Conservation (phyloP, 64 coral and sea anemone genomes). For the Dendronephthya gigantea region DNA sequence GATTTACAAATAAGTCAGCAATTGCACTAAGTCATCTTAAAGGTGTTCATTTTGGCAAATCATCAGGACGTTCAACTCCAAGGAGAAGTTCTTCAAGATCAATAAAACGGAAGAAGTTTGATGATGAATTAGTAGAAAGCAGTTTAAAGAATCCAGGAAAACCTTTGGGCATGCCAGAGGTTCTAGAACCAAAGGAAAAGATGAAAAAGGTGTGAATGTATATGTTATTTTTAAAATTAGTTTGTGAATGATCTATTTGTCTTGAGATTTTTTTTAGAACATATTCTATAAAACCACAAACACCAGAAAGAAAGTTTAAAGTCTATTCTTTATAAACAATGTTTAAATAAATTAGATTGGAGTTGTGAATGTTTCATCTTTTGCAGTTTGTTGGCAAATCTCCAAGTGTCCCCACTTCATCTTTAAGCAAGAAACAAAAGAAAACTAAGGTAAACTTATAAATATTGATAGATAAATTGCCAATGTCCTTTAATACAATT, state of each 20-base stretch:
- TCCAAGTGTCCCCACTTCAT: not conserved
- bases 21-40: not conserved
- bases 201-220: constrained; percentile 31
- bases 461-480: not conserved
- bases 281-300: no score
- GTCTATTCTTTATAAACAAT: no score
- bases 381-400: not conserved
- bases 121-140: constrained; percentile 98
- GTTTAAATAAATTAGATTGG: not conserved
- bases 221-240: not conserved
- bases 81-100: constrained; percentile 88
- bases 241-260: no score
- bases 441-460: not conserved
- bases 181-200: constrained; percentile 23
- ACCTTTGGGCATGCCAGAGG: constrained; percentile 39
- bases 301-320: no score
- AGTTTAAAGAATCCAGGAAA: constrained; percentile 86
- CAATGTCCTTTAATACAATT: not conserved
- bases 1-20: not conserved
- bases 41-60: constrained; percentile 8
- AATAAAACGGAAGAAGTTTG: constrained; percentile 98
- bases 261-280: no score
- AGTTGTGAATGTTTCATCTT: not conserved
- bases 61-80: constrained; percentile 38
- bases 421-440: constrained; percentile 11